Conservation (phyloP, 2,113 vertebrate genomes). For the Phalacrocorax aristotelis region DNA sequence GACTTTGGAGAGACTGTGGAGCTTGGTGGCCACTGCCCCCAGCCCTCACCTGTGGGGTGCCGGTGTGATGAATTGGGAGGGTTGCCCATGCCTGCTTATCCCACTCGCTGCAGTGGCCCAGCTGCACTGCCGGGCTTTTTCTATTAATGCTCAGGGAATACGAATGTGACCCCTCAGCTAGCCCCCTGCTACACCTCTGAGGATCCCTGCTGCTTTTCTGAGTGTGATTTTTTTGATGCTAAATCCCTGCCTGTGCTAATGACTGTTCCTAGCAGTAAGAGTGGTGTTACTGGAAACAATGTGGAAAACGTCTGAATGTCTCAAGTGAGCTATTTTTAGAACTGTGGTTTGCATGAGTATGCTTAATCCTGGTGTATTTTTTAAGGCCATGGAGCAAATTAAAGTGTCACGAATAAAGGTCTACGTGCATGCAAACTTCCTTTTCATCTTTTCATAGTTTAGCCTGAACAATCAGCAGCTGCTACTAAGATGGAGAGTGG, state of each 20-base stretch:
- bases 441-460: neutral
- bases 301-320: neutral
- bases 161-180: neutral
- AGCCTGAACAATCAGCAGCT: neutral
- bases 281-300: neutral
- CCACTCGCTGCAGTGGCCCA: rapidly evolving
- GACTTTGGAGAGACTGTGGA: neutral
- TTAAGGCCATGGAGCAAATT: neutral
- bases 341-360: neutral
- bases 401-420: neutral
- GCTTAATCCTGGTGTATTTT: neutral
- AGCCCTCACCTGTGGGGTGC: neutral
- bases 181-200: neutral
- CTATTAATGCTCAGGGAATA: neutral
- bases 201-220: neutral
- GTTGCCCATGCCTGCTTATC: neutral
- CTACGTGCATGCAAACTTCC: neutral
- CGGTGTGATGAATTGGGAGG: neutral
- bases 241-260: neutral
- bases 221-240: neutral
- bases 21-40: neutral
- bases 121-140: neutral
- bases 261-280: neutral
- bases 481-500: neutral
- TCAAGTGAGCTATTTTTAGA: neutral